These are phyloP conservation scores for Phalacrocorax brasilianus DNA, from an alignment of 2,113 vertebrate genomes.

Conservation along the genomic window DNA sequence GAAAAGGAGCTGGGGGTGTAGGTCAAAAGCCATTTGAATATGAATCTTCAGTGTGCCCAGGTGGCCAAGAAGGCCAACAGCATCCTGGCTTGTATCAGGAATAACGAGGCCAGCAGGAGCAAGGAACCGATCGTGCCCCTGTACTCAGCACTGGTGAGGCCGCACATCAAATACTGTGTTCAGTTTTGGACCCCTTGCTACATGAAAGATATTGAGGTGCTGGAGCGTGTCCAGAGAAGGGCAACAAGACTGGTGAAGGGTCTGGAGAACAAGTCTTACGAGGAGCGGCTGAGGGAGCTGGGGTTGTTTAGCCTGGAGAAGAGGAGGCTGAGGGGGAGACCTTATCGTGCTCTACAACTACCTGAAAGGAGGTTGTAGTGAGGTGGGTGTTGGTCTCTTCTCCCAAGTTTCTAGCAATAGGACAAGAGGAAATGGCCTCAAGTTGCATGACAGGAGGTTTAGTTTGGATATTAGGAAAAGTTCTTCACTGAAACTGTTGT, in stretches of 20 bases:
- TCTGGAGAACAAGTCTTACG: not conserved
- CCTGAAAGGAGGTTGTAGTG: not conserved
- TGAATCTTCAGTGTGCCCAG: not conserved
- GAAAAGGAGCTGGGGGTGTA: not conserved
- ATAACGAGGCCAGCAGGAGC: not conserved
- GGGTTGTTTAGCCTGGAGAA: not conserved
- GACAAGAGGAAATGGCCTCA: not conserved
- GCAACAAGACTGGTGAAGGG: not conserved
- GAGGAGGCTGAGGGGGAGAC: not conserved
- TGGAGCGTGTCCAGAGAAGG: not conserved
- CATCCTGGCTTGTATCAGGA: not conserved
- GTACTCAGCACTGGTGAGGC: not conserved
- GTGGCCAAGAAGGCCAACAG: not conserved
- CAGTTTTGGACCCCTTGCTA: too few relatives aligned
- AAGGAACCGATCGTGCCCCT: not conserved
- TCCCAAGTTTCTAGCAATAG: not conserved
- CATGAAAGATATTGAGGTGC: too few relatives aligned
- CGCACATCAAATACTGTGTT: not conserved
- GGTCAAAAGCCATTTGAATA: accelerated
- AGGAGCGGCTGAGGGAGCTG: not conserved
- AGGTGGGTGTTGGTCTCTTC: not conserved
- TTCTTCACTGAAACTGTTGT: not conserved
- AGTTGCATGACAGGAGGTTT: not conserved
- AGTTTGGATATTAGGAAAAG: not conserved
- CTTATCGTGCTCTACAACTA: not conserved